A percentile compares a stretch with the other conserved stretches of the same genome.
Conservation (phyloP, 2,888 invertebrate species). For the Pheosia tremula region DNA sequence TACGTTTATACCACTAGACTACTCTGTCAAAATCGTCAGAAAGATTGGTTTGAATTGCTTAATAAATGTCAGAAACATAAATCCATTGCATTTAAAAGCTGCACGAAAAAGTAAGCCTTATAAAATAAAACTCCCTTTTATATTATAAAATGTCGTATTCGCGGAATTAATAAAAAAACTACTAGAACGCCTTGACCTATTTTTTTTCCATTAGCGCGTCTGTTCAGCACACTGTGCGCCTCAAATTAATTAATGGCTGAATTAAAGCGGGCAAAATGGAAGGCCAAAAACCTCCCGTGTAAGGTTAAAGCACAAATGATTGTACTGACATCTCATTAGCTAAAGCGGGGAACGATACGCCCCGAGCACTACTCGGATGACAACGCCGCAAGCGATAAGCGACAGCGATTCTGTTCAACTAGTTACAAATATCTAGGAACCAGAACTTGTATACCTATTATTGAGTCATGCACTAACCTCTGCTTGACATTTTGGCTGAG, state of each 20-base stretch:
- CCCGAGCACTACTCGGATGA: conserved; percentile 59
- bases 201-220: conserved; percentile 17
- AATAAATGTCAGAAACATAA: too few species aligned
- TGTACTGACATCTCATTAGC: conserved; percentile 84
- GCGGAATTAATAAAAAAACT: conserved; percentile 7
- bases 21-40: too few species aligned
- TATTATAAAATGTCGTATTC: conserved; percentile 9
- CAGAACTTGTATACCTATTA: too few species aligned
- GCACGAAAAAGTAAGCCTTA: not conserved
- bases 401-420: conserved; percentile 20
- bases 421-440: too few species aligned
- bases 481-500: too few species aligned
- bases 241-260: conserved; percentile 68
- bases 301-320: conserved; percentile 83
- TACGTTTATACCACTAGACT: too few species aligned
- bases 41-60: too few species aligned
- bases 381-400: conserved; percentile 31
- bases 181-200: conserved; percentile 26
- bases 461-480: too few species aligned
- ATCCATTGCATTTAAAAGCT: not conserved
- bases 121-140: conserved; percentile 1
- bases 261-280: conserved; percentile 72
- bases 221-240: conserved; percentile 36
- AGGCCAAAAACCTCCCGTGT: conserved; percentile 78
- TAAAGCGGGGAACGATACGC: conserved; percentile 76